Evolutionary conservation across 2,113 vertebrate species (phyloP).

Genomic region (Myodes glareolus): DNA sequence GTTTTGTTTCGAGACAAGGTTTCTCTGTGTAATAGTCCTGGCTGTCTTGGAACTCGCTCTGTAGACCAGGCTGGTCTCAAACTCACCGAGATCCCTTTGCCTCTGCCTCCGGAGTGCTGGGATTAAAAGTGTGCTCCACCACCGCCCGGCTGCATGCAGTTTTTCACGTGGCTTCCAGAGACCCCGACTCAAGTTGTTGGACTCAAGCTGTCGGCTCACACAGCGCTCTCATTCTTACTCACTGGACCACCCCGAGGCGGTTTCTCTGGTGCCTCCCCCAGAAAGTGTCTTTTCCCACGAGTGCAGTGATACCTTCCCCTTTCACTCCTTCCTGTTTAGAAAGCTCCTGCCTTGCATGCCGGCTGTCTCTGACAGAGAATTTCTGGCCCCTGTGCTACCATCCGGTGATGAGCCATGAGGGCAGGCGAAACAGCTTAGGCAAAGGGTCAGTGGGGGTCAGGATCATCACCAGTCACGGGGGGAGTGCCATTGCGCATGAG

Average conservation of each 20-base stretch:
- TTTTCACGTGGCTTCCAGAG: background rate
- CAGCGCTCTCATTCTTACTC: background rate
- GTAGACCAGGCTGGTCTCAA: too few species aligned
- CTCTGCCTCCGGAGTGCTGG: too few species aligned
- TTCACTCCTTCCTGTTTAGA: background rate
- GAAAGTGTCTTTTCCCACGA: background rate
- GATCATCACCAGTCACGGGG: fast-evolving
- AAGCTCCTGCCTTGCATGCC: background rate
- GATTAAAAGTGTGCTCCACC: too few species aligned
- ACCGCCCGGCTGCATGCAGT: too few species aligned
- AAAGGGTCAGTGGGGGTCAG: background rate
- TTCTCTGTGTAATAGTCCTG: too few species aligned
- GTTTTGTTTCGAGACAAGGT: too few species aligned
- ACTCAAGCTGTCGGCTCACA: background rate
- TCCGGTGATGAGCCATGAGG: fast-evolving
- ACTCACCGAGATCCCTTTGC: too few species aligned
- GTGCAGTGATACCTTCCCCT: background rate
- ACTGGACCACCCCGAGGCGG: background rate
- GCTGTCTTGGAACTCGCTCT: too few species aligned
- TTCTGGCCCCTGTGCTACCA: background rate
- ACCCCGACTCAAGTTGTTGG: too few species aligned
- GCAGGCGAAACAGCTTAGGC: too few species aligned
- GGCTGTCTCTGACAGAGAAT: background rate
- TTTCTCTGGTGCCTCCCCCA: background rate
- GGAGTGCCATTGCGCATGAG: background rate